phyloP scores from a whole-genome alignment of 2,888 invertebrate genomes.

The Pantelozetes paolii region DNA sequence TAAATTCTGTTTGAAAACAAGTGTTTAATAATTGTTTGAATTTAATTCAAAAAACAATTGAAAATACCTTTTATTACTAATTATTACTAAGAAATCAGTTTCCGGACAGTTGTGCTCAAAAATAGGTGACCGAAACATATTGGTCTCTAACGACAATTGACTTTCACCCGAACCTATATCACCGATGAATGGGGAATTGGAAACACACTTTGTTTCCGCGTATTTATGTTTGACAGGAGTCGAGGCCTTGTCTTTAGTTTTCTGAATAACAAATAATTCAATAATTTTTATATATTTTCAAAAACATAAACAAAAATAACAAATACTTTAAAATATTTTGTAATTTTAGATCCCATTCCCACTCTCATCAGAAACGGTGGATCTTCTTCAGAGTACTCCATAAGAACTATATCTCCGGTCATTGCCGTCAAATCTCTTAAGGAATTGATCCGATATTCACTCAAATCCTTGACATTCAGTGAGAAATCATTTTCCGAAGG shows the following conservation, averaged over 20 bases:
- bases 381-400: slow-evolving; percentile 24
- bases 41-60: background rate
- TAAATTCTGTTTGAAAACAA: background rate
- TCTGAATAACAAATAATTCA: background rate
- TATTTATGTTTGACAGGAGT: background rate
- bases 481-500: background rate
- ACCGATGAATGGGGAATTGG: slow-evolving; percentile 7
- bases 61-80: slow-evolving; percentile 5
- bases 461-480: background rate
- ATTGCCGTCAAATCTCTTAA: background rate
- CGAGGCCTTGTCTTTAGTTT: background rate
- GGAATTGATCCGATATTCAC: background rate
- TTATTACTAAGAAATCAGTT: background rate
- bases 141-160: slow-evolving; percentile 9
- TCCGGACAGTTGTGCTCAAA: slow-evolving; percentile 24
- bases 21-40: background rate
- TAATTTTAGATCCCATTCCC: slow-evolving; percentile 27
- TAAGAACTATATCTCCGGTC: background rate
- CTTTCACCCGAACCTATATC: background rate
- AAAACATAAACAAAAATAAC: background rate
- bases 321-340: slow-evolving; percentile 17
- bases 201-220: background rate
- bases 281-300: background rate
- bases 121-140: slow-evolving; percentile 27
- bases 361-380: slow-evolving; percentile 16